Base-by-base conservation (phyloP, 2,797 vertebrate genomes). In the Petrocephalus schoutedeni region DNA sequence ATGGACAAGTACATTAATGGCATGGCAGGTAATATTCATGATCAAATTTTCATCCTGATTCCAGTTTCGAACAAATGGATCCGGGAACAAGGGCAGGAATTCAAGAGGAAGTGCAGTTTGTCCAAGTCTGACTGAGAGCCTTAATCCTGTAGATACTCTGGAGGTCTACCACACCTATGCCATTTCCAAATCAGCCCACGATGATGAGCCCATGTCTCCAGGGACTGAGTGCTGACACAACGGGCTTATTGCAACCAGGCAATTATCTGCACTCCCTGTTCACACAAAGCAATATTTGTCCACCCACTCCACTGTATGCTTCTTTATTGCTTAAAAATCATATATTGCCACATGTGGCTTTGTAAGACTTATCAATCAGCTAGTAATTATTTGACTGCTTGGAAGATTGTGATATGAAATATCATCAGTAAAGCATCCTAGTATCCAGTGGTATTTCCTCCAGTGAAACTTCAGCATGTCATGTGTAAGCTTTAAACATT, bases 31-130 rank as follows among this genome's bases (percentile, higher is more conserved):
- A 45, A 45, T 45, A 45, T 45, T 45, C 41, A 45, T 3, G 0
- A 77, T 85, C 59, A 49, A 16, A 86, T 77, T 85, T 71, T 53
- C 8, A 21, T 51, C 71, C 71, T 87, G 21, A 53, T 88, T 91
- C 16, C 88, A 91, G 92, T 92, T 85, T 90, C 91, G 67, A 93
- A 91, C 85, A 92, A 90, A 80, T 93, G 91, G 91, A 91, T 93
- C 67, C 85, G 87, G 54, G 7, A 64, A 19, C 1, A 57, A 9
- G 92, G 91, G 1, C 91, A 93, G 28, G 91, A 92, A 54, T 91
- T 92, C 87, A 90, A 90, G 85, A 91, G 91, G 71, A 91, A 77
- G 14, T 92, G 91, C 54, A 87, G 88, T 45, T 64, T 90, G 4
- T 89, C 87, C 19, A 58, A n/a, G 67, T 87, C 77, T 86, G 89